Evolutionary conservation across 1,140 invertebrate species (phyloP), one percentile per base, ranked within the genome.

Genomic region (Leguminivora glycinivorella): DNA sequence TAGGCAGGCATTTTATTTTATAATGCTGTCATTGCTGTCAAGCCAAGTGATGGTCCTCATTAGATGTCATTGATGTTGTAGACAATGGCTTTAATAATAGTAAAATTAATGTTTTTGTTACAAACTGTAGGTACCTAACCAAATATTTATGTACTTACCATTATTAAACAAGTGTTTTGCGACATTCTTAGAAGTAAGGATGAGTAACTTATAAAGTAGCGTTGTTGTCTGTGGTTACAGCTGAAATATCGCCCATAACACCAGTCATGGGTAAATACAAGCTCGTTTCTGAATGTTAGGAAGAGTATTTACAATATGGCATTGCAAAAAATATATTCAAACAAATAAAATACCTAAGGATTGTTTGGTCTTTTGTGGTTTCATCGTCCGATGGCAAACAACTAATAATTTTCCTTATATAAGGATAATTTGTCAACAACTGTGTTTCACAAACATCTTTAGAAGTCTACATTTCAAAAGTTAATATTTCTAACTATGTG

Each of bases 361-460:
- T 52, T 52, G 47, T 52, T 52, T 52, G 19, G 17, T 17, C 10
- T 43, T 19, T 31, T 29, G 58, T 29, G 25, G 58, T 29, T 29
- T 17, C 25, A 22, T 63, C 58, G 58, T 63, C n/a, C 26, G 58
- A 63, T 34, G 58, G 19, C 58, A 14, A 63, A 10, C n/a, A 29
- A 17, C 7, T 7, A 22, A 29, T 2, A 29, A 29, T 63, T 63
- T 63, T 63, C 58, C 58, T 63, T 63, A 7, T 17, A 31, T 4
- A 17, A 63, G 58, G 58, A 63, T 34, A 63, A 31, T 63, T 56
- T 24, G 25, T 6, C 19, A 29, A 58, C 24, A 25, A 58, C 24
- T 14, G 26, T 58, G 31, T 0, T 34, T 34, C 31, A 10, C 9
- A 34, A 34, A 34, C 10, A 31, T 31, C 29, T 31, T 31, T 31